Evolutionary conservation across 1,140 invertebrate species (phyloP).

Genomic region (Globodera ellingtonae): DNA sequence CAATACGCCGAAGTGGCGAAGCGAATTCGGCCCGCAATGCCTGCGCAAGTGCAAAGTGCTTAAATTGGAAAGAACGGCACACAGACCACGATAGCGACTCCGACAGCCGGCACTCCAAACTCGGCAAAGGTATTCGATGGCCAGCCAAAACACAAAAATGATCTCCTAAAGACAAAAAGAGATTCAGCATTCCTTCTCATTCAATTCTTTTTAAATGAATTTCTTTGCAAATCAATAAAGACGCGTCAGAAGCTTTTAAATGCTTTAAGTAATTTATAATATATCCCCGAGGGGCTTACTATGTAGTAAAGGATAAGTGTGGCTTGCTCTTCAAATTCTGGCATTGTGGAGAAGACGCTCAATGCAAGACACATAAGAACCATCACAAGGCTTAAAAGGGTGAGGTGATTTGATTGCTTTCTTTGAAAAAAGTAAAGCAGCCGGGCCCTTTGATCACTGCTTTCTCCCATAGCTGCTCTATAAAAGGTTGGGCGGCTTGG

Average conservation of each 20-base stretch:
- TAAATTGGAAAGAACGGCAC: not conserved
- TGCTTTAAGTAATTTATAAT: no score
- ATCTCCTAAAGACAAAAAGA: conserved; percentile 71
- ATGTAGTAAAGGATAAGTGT: conserved; percentile 66
- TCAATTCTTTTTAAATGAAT: no score
- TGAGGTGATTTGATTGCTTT: no score
- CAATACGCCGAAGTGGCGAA: conserved; percentile 89
- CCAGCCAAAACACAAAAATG: conserved; percentile 87
- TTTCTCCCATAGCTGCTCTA: no score
- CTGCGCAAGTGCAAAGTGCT: conserved; percentile 5
- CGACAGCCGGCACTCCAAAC: conserved; percentile 92
- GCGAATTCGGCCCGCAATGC: conserved; percentile 80
- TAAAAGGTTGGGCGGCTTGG: no score
- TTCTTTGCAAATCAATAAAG: no score
- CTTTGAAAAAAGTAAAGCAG: not conserved
- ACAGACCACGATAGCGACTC: conserved; percentile 79
- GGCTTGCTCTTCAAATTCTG: conserved; percentile 61
- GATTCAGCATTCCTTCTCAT: not conserved
- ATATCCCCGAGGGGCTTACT: conserved; percentile 51
- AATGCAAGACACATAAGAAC: conserved; percentile 68
- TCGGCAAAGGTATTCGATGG: conserved; percentile 80
- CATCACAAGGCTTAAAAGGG: conserved; percentile 65
- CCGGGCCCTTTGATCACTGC: no score
- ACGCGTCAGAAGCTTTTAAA: no score
- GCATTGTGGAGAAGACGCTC: conserved; percentile 67